A percentile compares a stretch with the other conserved stretches of the same genome.
Evolutionary conservation across 2,797 vertebrate species (phyloP).

Genomic region (Syndactyla subalaris): DNA sequence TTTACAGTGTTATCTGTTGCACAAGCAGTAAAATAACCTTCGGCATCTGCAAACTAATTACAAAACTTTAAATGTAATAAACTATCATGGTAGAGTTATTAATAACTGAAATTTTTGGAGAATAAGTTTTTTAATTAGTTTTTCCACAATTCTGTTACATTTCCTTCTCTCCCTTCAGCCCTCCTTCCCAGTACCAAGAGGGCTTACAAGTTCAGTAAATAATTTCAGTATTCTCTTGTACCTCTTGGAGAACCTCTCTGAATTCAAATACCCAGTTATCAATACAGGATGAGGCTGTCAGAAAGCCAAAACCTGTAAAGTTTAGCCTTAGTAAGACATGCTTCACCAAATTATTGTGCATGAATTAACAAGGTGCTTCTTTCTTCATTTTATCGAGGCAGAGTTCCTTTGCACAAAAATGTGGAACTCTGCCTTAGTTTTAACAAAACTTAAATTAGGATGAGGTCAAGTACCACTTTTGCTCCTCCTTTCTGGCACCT

Average conservation of each 20-base stretch:
- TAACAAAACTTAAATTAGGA: not conserved
- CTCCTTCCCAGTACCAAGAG: not conserved
- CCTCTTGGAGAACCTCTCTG: not conserved
- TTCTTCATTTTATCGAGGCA: not conserved
- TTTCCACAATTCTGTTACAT: not conserved
- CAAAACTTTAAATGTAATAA: slow-evolving; percentile 9
- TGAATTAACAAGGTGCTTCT: not conserved
- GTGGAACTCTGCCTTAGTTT: not conserved
- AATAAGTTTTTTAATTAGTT: not conserved
- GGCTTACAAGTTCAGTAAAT: not conserved
- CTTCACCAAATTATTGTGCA: not conserved
- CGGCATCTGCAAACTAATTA: slow-evolving; percentile 91
- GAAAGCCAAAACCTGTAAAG: not conserved
- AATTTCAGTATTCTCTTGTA: not conserved
- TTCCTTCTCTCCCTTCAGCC: not conserved
- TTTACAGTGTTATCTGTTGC: slow-evolving; percentile 84
- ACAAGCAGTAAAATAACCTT: slow-evolving; percentile 89
- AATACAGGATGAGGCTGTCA: not conserved
- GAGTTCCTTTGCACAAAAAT: not conserved
- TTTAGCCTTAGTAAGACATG: not conserved
- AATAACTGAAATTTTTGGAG: not conserved
- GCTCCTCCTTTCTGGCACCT: not conserved
- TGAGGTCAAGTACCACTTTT: not conserved
- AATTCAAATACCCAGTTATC: not conserved
- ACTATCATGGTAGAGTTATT: not conserved